phyloP scores from a whole-genome alignment of 2,113 vertebrate species.

The Nipponia nippon region DNA sequence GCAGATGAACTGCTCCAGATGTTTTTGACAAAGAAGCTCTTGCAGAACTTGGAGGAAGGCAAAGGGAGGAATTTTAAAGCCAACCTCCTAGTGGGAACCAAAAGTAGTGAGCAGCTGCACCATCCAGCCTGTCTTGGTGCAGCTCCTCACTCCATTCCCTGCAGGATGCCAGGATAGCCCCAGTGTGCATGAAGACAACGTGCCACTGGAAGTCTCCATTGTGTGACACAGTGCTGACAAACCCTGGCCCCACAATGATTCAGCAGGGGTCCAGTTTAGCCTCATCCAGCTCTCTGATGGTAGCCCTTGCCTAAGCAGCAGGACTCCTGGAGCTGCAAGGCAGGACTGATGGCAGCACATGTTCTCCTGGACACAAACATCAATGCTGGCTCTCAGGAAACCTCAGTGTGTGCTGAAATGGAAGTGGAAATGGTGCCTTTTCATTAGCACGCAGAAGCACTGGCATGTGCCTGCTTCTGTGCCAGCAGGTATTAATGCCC shows the following conservation, averaged over 20 bases:
- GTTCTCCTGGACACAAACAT: not conserved
- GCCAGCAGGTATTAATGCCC: slow-evolving; percentile 57
- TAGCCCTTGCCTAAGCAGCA: not conserved
- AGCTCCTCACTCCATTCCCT: not conserved
- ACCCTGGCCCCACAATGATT: not conserved
- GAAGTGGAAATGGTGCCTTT: slow-evolving; percentile 41
- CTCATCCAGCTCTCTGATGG: not conserved
- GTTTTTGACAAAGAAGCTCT: not conserved
- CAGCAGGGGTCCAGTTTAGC: not conserved
- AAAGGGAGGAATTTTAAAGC: not conserved
- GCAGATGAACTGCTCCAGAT: not conserved
- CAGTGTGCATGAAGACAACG: not conserved
- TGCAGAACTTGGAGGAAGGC: not conserved
- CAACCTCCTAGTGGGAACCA: not conserved
- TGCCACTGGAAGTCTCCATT: not conserved
- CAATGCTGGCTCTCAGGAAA: slow-evolving; percentile 2
- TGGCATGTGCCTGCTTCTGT: slow-evolving; percentile 22
- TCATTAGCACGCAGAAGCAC: slow-evolving; percentile 13
- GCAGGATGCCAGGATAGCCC: not conserved
- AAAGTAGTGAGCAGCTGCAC: not conserved
- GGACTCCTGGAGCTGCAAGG: not conserved
- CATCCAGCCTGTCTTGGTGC: not conserved
- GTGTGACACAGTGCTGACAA: not conserved
- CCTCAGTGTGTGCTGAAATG: not conserved
- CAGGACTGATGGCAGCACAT: not conserved